A percentile compares a stretch with the other conserved stretches of the same genome.
These are phyloP conservation scores for Sandelia bainsii DNA, from an alignment of 2,797 vertebrate species.

Conservation along the genomic window DNA sequence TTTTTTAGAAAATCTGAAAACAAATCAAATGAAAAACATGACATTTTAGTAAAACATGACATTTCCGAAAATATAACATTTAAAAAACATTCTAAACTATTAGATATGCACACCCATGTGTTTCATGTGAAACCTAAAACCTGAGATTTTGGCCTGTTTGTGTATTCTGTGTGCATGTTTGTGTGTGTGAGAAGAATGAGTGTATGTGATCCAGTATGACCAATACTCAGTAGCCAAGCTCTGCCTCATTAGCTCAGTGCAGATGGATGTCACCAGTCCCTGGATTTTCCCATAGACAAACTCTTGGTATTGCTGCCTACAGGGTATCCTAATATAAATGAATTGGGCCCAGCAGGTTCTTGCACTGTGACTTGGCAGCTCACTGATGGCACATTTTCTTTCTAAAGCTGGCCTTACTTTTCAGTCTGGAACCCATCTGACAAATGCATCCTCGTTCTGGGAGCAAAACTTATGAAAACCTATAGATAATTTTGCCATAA, in stretches of 20 bases:
- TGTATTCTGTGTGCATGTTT: not conserved
- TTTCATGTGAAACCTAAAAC: too few relatives aligned
- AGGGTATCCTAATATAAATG: slow-evolving; percentile 64
- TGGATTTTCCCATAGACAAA: slow-evolving; percentile 51
- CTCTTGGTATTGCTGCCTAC: slow-evolving; percentile 39
- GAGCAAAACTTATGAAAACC: slow-evolving; percentile 35
- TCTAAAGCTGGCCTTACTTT: slow-evolving; percentile 51
- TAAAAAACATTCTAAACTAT: too few relatives aligned
- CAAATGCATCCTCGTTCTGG: slow-evolving; percentile 49
- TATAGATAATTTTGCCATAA: slow-evolving; percentile 29
- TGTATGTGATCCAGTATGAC: slow-evolving; percentile 37
- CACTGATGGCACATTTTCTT: slow-evolving; percentile 53
- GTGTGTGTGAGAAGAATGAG: not conserved
- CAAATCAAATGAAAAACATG: not conserved
- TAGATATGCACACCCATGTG: too few relatives aligned
- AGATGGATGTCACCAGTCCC: slow-evolving; percentile 55
- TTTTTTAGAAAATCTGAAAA: not conserved
- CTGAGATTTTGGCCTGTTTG: not conserved
- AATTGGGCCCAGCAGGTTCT: slow-evolving; percentile 58
- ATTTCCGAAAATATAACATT: not conserved
- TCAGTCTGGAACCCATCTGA: slow-evolving; percentile 48
- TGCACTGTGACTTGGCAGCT: slow-evolving; percentile 55
- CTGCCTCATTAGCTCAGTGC: slow-evolving; percentile 62
- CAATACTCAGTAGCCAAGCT: slow-evolving; percentile 23
- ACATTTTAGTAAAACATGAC: not conserved